Evolutionary conservation across 2,113 vertebrate genomes (phyloP), one percentile per base, ranked within the genome.

Genomic region (Haemorhous mexicanus): DNA sequence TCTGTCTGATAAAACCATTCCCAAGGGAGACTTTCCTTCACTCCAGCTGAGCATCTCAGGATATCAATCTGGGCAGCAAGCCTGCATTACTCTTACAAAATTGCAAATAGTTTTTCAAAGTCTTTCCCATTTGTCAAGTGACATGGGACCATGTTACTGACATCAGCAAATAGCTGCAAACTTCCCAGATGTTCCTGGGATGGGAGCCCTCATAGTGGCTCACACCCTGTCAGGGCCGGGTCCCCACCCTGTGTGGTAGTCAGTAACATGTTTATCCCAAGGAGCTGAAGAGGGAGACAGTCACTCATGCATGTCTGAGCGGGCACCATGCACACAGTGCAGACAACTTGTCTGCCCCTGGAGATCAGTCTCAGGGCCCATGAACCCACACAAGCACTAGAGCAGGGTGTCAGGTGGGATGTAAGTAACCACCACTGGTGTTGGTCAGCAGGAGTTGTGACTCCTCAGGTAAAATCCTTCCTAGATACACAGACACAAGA

Each of bases 311-410:
- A 23, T 23, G 52, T 63, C 39, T 62, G 23, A 32, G 27, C 6
- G 33, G 4, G 37, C 62, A 28, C 26, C 0, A 0, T 32, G 33
- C 33, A 6, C 7, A 0, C 5, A 12, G 33, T 75, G 43, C 64
- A 37, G 32, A 55, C 46, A 50, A 5, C 20, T 11, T 2, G 0
- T 37, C 66, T 77, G 43, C 43, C 35, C 41, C 61, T 77, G 37
- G 44, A 64, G 37, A 35, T 52, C 33, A 17, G 9, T 24, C 33
- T 59, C 43, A 41, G 37, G 27, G 21, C 39, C n/a, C 16, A 4
- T 6, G 62, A 70, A 37, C 23, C 56, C 21, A 7, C 12, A 28
- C 39, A 53, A 4, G 7, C 27, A 9, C 43, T 28, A 16, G 16
- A 61, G 19, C 27, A 80, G 41, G 3, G 30, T 35, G 26, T 39